Evolutionary conservation across 2,888 invertebrate genomes (phyloP), one percentile per base, ranked within the genome.

Genomic region (Leptinotarsa haldemani): DNA sequence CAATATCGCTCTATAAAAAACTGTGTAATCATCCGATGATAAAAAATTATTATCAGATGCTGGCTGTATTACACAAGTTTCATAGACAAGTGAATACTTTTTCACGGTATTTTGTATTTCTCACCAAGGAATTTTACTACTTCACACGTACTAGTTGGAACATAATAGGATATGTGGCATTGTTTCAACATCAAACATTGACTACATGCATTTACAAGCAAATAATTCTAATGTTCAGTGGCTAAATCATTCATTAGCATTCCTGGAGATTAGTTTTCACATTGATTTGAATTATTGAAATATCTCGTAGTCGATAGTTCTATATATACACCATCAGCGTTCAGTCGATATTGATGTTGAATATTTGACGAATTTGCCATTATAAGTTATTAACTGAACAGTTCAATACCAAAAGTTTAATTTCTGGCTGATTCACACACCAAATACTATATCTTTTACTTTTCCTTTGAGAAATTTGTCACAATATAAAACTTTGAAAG

Each of bases 61-160:
- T 70, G 74, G 74, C 74, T 74, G 74, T 67, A 74, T 61, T 64
- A 67, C 70, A 48, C 63, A 40, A 22, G n/a, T 18, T 48, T 71
- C 58, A 25, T 16, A 16, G 2, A 48, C 65, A 1, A 61, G 7
- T n/a, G 9, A 40, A 61, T n/a, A 30, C 0, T 61, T 15, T 61
- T 61, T 61, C 5, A 12, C 20, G 18, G 61, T n/a, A 40, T 9
- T 25, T 30, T 61, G 22, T 13, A 5, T 25, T 9, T 30, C 30
- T 61, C 5, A 61, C 5, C 61, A n/a, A 61, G 5, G 5, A 40
- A n/a, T 61, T 25, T 30, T 9, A n/a, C 40, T 30, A 30, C 2
- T 16, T 12, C 7, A 30, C 20, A 61, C 40, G 16, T n/a, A 16
- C 16, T n/a, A 30, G n/a, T 61, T 16, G 7, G n/a, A n/a, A 61